Conservation (phyloP, 2,113 vertebrate genomes). For the Barbus barbus region DNA sequence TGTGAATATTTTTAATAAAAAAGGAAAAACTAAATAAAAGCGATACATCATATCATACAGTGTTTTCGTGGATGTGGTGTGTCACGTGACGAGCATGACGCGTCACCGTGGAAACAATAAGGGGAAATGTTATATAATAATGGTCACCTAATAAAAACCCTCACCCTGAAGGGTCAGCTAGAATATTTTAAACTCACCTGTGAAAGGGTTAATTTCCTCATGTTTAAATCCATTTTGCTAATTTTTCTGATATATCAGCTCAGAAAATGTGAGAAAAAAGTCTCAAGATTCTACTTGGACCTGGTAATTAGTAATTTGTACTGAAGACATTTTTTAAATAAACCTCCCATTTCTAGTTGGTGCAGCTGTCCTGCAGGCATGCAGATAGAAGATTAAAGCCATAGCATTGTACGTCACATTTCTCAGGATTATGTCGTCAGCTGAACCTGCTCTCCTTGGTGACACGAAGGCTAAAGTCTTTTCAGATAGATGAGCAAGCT, state of each 20-base stretch:
- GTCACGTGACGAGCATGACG: too few species aligned
- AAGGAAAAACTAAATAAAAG: too few species aligned
- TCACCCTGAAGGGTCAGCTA: too few species aligned
- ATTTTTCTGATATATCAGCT: background rate
- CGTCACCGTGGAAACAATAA: too few species aligned
- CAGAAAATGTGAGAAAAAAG: background rate
- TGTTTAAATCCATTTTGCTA: background rate
- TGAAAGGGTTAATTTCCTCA: background rate
- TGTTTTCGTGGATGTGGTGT: too few species aligned
- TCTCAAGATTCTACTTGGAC: background rate
- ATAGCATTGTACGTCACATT: conserved; percentile 35
- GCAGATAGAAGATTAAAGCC: conserved; percentile 19
- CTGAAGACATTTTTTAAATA: background rate
- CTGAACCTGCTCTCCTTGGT: conserved; percentile 58
- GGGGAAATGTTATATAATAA: too few species aligned
- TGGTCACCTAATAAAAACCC: too few species aligned
- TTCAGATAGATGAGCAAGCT: conserved; percentile 64
- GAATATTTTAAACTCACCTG: too few species aligned
- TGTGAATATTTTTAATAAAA: too few species aligned
- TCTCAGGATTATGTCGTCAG: conserved; percentile 54
- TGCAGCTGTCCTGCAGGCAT: background rate
- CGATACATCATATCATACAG: too few species aligned
- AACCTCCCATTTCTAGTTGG: background rate
- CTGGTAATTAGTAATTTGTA: conserved; percentile 1
- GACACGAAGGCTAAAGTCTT: conserved; percentile 66